Base-by-base conservation (phyloP, 2,113 vertebrate genomes). In the Dolichallabes microphthalmus region DNA sequence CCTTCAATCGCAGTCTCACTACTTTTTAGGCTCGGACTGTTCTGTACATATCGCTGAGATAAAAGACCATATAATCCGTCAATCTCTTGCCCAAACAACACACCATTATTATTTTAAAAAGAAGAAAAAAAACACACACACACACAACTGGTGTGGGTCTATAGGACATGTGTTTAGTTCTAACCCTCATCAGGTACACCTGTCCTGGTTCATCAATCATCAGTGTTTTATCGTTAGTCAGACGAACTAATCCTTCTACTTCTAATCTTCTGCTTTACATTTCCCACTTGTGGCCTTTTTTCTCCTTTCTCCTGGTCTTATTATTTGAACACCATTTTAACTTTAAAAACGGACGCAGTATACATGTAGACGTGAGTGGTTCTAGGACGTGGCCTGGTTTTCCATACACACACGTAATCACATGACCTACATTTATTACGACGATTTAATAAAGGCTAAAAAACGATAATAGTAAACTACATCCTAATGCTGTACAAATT, bases 121-220 rank as follows among this genome's bases (percentile, higher is more conserved):
- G 22, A 60, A 45, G 45, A 45, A 45, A 45, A 45, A 1, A 45
- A 45, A 45, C n/a, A n/a, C n/a, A n/a, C n/a, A n/a, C n/a, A 45
- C 45, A 45, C 45, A 45, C 45, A 45, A 45, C 45, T 45, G 17
- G 25, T 50, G 69, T 83, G 55, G 32, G 57, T 14, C 35, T 45
- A n/a, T 25, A 74, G 32, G 68, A 73, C 15, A 20, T 19, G 57
- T 75, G 69, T 78, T 64, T 84, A 63, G n/a, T 32, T 78, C 30
- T 2, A 32, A 32, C 73, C 83, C 74, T 66, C 52, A 68, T 78
- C 19, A 19, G 5, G 76, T 63, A 68, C 83, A 85, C 74, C 83
- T 85, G 74, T 85, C 22, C 45, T 25, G 19, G 9, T 25, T 63
- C 58, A 74, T 74, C 57, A 30, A 19, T 27, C 60, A 63, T 64